Evolutionary conservation across 2,888 invertebrate species (phyloP).

Genomic region (Galeopsomyia nigrocyanea): DNA sequence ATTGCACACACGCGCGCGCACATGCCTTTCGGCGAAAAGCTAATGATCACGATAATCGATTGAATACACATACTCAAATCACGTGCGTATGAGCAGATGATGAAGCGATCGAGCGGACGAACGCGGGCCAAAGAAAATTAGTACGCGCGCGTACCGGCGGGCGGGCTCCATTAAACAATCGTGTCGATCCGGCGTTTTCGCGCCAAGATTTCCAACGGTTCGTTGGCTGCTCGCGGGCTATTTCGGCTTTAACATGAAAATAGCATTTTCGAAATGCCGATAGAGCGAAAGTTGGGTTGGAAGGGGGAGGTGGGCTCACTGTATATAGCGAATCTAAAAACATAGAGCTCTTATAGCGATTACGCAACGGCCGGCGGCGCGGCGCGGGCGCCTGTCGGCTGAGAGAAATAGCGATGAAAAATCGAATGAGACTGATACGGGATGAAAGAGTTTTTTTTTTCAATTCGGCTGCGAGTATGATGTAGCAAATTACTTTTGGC

Average conservation of each 20-base stretch:
- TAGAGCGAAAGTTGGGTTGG: neutral
- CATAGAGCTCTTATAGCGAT: neutral
- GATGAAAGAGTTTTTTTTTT: slow-evolving; percentile 21
- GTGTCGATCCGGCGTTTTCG: neutral
- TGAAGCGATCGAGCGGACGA: neutral
- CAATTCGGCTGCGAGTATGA: slow-evolving; percentile 23
- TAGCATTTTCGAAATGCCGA: slow-evolving; percentile 23
- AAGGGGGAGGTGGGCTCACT: no score
- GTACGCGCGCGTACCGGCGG: neutral
- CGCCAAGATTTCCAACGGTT: neutral
- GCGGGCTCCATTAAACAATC: slow-evolving; percentile 14
- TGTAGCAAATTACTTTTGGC: slow-evolving; percentile 21
- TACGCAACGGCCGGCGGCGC: neutral
- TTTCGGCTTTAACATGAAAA: slow-evolving; percentile 2
- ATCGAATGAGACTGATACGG: no score
- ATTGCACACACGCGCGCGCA: no score
- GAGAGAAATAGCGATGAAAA: no score
- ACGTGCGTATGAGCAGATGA: neutral
- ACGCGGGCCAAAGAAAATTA: neutral
- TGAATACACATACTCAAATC: neutral
- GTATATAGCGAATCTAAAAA: neutral
- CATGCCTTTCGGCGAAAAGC: neutral
- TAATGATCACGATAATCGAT: neutral
- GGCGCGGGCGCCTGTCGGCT: neutral
- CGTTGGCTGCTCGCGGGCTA: neutral